Conservation (phyloP, 2,113 vertebrate genomes). For the Semnopithecus entellus region DNA sequence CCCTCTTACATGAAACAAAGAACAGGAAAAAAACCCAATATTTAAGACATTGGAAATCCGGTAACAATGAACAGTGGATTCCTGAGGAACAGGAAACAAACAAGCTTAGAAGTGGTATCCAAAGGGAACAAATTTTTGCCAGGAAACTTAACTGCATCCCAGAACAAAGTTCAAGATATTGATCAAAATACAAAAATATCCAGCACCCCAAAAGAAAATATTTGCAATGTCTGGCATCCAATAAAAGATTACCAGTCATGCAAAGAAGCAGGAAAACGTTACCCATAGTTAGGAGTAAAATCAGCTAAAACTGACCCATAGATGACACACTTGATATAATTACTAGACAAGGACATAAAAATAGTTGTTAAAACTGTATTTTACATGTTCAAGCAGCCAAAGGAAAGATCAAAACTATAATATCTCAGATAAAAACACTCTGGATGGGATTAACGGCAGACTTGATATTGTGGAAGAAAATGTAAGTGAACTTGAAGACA, state of each 20-base stretch:
- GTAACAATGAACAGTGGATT: background rate
- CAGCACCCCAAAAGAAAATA: background rate
- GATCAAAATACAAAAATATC: background rate
- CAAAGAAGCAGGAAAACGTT: background rate
- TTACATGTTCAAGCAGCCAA: background rate
- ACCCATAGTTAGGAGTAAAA: background rate
- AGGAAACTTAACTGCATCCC: background rate
- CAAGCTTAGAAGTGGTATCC: background rate
- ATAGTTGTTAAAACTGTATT: background rate
- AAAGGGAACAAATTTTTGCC: background rate
- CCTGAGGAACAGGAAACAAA: background rate
- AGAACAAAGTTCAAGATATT: background rate
- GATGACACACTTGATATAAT: background rate
- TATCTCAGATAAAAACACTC: background rate
- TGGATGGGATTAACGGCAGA: background rate
- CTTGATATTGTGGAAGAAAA: background rate
- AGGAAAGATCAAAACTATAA: background rate
- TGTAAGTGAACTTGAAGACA: background rate
- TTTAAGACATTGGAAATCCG: background rate
- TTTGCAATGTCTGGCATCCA: background rate
- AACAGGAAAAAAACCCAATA: background rate
- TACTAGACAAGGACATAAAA: background rate
- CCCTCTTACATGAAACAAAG: background rate
- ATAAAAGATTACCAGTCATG: background rate
- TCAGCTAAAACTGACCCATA: background rate